Evolutionary conservation across 2,797 vertebrate species (phyloP), one percentile per base, ranked within the genome.

Genomic region (Nannoperca obscura): DNA sequence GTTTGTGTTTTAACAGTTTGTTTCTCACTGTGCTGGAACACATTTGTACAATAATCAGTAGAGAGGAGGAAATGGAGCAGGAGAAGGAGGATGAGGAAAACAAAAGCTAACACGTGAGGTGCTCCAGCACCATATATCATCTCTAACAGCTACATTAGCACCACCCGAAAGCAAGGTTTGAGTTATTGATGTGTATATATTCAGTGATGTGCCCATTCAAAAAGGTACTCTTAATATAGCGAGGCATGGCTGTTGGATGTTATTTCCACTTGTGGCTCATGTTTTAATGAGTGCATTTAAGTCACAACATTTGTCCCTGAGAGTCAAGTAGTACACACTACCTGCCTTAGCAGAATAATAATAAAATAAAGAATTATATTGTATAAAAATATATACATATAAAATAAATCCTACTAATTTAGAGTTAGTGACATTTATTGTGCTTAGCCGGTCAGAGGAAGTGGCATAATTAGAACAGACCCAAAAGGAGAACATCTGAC

Each of bases 401-500:
- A 74, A 38, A 73, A 64, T 17, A 0, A 10, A 36, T 55, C 14
- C 42, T 46, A 27, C 38, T 46, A 62, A 78, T 49, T 67, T 46
- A 42, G 52, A 76, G 72, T 79, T 34, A 20, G 17, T 36, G 19
- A 50, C 30, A 76, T 52, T 78, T 49, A 59, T 49, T 82, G 22
- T 65, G 60, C 32, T 85, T 67, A 55, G 55, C 44, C 52, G 9
- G 32, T 53, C 59, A 84, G 50, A 82, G 74, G 67, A 89, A 85
- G 50, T 81, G 11, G 40, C 46, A 27, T 66, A 70, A 74, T 76
- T 49, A 64, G 1, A 74, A 42, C 65, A 46, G 52, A 65, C 58
- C 80, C 76, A 27, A 81, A 57, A 73, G 49, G 77, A 87, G 60
- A 80, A 73, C 15, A 61, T 76, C 67, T 84, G 84, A 89, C 49